Evolutionary conservation across 2,888 invertebrate species (phyloP).

Genomic region (Caenorhabditis sp.): DNA sequence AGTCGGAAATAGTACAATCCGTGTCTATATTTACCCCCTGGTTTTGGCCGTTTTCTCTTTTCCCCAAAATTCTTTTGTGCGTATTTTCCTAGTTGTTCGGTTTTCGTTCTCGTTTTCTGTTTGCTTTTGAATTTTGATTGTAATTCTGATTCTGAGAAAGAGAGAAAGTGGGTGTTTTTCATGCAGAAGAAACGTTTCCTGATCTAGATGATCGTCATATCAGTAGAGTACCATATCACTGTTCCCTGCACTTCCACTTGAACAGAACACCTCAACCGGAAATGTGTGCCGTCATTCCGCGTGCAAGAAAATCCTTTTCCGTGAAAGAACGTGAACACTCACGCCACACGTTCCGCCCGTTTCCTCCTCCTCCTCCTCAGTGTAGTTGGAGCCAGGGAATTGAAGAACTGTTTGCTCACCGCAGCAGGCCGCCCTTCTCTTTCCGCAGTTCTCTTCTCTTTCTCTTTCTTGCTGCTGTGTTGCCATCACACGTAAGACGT

Average conservation of each 20-base stretch:
- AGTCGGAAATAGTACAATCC: constrained; percentile 9
- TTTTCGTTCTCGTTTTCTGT: background rate
- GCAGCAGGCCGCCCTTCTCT: too few species aligned
- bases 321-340: constrained; percentile 39
- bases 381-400: too few species aligned
- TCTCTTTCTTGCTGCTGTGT: too few species aligned
- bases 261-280: background rate
- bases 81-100: background rate
- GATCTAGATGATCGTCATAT: background rate
- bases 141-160: too few species aligned
- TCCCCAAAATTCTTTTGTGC: background rate
- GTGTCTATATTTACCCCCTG: background rate
- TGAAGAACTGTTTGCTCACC: too few species aligned
- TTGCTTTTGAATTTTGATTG: too few species aligned
- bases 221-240: background rate
- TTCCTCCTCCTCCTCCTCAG: too few species aligned
- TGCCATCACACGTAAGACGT: too few species aligned
- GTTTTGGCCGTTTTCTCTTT: background rate
- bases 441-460: too few species aligned
- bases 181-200: too few species aligned
- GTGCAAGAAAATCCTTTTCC: constrained; percentile 4
- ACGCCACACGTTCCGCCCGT: background rate
- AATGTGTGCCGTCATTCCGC: constrained; percentile 6
- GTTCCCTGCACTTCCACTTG: background rate
- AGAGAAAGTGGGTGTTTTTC: too few species aligned